These are phyloP conservation scores for Calliphora vicina DNA, from an alignment of 1,140 invertebrate species.

Conservation along the genomic window DNA sequence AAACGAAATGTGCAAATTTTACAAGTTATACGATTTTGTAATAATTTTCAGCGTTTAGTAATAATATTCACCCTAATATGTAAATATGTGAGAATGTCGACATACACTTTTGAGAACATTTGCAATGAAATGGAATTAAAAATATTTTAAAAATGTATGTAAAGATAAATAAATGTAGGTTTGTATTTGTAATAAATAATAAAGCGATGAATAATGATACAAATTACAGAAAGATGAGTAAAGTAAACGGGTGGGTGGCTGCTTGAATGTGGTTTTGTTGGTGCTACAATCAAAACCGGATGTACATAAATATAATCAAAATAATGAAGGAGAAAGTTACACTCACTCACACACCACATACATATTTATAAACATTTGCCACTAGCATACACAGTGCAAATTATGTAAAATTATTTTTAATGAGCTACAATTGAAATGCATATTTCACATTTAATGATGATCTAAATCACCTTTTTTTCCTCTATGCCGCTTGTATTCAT, in stretches of 20 bases:
- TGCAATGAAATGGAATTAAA: background rate
- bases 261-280: too few relatives aligned
- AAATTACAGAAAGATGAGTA: background rate
- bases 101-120: background rate
- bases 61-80: too few relatives aligned
- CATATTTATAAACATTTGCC: too few relatives aligned
- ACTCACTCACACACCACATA: too few relatives aligned
- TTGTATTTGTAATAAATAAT: background rate
- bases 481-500: too few relatives aligned
- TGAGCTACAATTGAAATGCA: constrained; percentile 11
- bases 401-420: constrained; percentile 34
- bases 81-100: too few relatives aligned
- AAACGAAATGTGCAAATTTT: too few relatives aligned
- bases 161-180: background rate
- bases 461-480: background rate
- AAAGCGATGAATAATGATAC: background rate
- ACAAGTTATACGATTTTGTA: too few relatives aligned
- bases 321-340: background rate
- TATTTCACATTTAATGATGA: background rate
- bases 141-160: background rate
- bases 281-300: too few relatives aligned
- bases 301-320: too few relatives aligned
- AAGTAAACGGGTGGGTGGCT: background rate
- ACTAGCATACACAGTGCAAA: background rate
- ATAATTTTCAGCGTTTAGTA: too few relatives aligned